Conservation (phyloP, 1,140 invertebrate genomes). For the Drosophila bipectinata region DNA sequence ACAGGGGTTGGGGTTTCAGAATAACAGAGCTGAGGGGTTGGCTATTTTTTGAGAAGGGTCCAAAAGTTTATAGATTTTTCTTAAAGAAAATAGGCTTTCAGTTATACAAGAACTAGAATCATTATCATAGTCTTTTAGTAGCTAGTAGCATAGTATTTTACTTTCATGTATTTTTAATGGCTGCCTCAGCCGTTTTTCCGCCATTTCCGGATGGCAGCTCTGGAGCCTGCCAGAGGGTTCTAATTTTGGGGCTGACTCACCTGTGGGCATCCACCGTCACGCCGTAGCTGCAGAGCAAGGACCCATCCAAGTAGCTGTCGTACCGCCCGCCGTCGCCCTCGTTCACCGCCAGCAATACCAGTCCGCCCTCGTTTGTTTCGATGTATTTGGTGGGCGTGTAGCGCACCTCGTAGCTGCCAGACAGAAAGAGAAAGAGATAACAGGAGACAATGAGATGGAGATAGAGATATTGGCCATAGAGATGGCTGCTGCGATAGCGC, state of each 20-base stretch:
- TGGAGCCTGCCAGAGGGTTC: neutral
- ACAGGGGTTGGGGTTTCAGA: neutral
- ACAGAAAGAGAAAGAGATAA: slow-evolving; percentile 13
- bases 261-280: slow-evolving; percentile 89
- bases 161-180: neutral
- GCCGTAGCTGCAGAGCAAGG: slow-evolving; percentile 88
- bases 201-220: slow-evolving; percentile 25
- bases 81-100: too few species aligned
- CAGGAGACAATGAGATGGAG: slow-evolving; percentile 1
- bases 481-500: slow-evolving; percentile 44
- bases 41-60: neutral
- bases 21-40: slow-evolving; percentile 2
- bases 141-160: neutral
- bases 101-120: too few species aligned
- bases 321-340: slow-evolving; percentile 89
- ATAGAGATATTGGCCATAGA: slow-evolving; percentile 27
- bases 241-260: slow-evolving; percentile 71
- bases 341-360: slow-evolving; percentile 89
- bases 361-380: slow-evolving; percentile 88
- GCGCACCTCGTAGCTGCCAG: slow-evolving; percentile 80
- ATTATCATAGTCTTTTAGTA: too few species aligned
- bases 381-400: slow-evolving; percentile 89
- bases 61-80: too few species aligned
- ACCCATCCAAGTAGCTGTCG: slow-evolving; percentile 88
- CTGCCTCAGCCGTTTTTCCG: neutral